A percentile compares a stretch with the other conserved stretches of the same genome.
Evolutionary conservation across 2,113 vertebrate genomes (phyloP).

Genomic region (Pogona vitticeps): DNA sequence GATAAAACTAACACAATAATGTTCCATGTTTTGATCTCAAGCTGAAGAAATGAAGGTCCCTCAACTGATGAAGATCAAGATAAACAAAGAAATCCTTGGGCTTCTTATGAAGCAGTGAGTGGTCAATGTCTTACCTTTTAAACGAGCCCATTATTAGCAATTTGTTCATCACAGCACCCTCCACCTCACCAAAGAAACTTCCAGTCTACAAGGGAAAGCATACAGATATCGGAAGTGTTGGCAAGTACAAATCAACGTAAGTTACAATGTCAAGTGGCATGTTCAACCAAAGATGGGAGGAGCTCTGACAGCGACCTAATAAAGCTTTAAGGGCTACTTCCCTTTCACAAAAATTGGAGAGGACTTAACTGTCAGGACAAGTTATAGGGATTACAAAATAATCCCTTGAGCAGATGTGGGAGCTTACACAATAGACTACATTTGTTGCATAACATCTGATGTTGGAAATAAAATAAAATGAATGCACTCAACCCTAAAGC

Average conservation of each 20-base stretch:
- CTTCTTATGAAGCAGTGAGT: slow-evolving; percentile 38
- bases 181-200: slow-evolving; percentile 94
- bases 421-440: slow-evolving; percentile 36
- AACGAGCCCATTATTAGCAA: slow-evolving; percentile 96
- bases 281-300: slow-evolving; percentile 61
- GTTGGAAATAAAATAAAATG: slow-evolving; percentile 43
- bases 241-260: slow-evolving; percentile 33
- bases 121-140: slow-evolving; percentile 86
- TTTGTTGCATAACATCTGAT: slow-evolving; percentile 48
- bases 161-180: slow-evolving; percentile 98
- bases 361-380: slow-evolving; percentile 31
- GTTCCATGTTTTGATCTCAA: background rate
- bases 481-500: slow-evolving; percentile 54
- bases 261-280: slow-evolving; percentile 59
- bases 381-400: slow-evolving; percentile 31
- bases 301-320: slow-evolving; percentile 61
- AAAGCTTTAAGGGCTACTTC: slow-evolving; percentile 46
- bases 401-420: slow-evolving; percentile 52
- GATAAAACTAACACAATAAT: background rate
- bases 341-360: slow-evolving; percentile 49
- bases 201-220: slow-evolving; percentile 85
- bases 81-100: slow-evolving; percentile 31
- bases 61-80: background rate
- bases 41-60: slow-evolving; percentile 25
- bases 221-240: slow-evolving; percentile 47